Conservation (phyloP, 2,797 vertebrate species). For the Spea hammondii region DNA sequence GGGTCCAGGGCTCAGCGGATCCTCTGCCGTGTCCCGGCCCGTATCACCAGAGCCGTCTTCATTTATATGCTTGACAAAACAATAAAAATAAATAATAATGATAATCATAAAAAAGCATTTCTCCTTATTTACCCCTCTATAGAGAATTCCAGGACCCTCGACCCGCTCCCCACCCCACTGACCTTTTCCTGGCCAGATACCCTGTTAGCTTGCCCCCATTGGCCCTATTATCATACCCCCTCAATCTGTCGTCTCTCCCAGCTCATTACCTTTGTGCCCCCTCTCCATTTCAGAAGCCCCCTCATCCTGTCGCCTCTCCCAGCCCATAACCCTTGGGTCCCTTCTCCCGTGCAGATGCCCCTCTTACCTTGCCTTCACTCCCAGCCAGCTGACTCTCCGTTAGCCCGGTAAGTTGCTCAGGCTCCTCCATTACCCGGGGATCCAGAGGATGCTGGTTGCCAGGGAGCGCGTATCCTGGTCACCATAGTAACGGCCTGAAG, state of each 20-base stretch:
- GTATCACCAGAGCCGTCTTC: neutral
- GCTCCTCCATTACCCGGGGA: slow-evolving; percentile 3
- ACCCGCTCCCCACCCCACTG: too few species aligned
- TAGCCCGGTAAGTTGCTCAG: neutral
- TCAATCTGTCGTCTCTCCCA: too few species aligned
- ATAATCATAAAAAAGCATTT: too few species aligned
- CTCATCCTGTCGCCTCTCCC: neutral
- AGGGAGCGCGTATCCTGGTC: neutral
- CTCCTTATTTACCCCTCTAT: too few species aligned
- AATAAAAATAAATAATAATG: neutral
- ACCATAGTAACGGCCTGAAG: slow-evolving; percentile 5
- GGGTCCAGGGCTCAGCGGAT: neutral
- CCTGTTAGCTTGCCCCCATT: too few species aligned
- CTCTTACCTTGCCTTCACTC: neutral
- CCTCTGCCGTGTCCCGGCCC: neutral
- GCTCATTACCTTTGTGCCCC: too few species aligned
- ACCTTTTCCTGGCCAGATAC: too few species aligned
- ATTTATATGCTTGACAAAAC: neutral
- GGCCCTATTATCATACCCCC: too few species aligned
- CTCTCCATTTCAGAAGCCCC: too few species aligned
- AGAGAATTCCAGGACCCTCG: too few species aligned
- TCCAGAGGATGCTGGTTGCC: slow-evolving; percentile 26
- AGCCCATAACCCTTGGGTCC: neutral
- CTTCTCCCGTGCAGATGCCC: too few species aligned
- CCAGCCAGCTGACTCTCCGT: neutral